These are phyloP conservation scores for Gyps fulvus DNA, from an alignment of 2,113 vertebrate species.

Conservation along the genomic window DNA sequence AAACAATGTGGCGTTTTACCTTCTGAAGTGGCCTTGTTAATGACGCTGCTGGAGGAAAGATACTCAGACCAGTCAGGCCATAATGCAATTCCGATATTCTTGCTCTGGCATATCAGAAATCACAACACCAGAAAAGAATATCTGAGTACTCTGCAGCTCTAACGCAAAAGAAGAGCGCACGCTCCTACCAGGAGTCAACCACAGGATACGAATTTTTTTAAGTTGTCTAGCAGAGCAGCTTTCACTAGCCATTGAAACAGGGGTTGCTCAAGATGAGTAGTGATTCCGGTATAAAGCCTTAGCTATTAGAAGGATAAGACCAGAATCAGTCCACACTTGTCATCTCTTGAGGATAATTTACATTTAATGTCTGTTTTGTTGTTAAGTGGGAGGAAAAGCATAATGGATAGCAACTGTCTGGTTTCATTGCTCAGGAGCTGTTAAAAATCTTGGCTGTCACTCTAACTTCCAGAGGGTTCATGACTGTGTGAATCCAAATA, in stretches of 20 bases:
- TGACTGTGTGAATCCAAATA: background rate
- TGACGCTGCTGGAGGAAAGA: background rate
- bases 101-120: background rate
- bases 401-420: background rate
- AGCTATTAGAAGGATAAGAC: background rate
- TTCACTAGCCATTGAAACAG: background rate
- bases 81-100: background rate
- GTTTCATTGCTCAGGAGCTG: background rate
- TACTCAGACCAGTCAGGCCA: background rate
- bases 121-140: background rate
- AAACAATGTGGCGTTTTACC: background rate
- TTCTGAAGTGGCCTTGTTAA: background rate
- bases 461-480: background rate
- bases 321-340: background rate
- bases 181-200: background rate
- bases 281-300: background rate
- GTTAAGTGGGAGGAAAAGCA: background rate
- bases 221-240: background rate
- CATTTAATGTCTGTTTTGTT: background rate
- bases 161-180: background rate
- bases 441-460: background rate
- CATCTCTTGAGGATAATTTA: background rate
- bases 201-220: background rate
- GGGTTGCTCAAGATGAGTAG: background rate
- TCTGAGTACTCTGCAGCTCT: background rate